phyloP scores from a whole-genome alignment of 2,888 invertebrate species.

The Ophion costatus region DNA sequence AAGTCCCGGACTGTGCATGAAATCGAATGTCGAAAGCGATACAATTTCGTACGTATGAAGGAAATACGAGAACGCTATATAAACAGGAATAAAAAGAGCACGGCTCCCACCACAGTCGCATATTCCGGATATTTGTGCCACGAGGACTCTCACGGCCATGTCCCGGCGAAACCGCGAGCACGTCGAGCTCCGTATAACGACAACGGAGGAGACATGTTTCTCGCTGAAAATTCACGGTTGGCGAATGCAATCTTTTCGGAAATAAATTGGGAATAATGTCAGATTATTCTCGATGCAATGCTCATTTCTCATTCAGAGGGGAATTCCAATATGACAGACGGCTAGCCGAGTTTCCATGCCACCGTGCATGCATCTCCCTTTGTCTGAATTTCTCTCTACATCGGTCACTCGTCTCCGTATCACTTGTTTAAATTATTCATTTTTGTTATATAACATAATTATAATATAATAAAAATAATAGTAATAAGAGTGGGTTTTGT shows the following conservation, averaged over 20 bases:
- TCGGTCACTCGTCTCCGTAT: no score
- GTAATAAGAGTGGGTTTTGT: no score
- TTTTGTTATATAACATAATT: no score
- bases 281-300: background rate
- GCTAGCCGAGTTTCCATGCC: background rate
- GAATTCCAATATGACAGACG: background rate
- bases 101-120: background rate
- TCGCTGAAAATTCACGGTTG: background rate
- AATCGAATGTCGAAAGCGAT: constrained; percentile 4
- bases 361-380: constrained; percentile 13
- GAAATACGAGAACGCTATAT: background rate
- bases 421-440: no score
- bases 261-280: constrained; percentile 13
- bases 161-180: background rate
- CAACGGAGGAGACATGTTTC: background rate
- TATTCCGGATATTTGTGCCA: background rate
- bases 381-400: background rate
- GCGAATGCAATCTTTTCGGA: background rate
- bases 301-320: constrained; percentile 33
- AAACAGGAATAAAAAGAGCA: background rate
- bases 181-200: no score
- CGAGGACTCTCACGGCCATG: background rate
- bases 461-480: no score
- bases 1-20: background rate
- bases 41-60: background rate